Conservation (phyloP, 2,888 invertebrate genomes). For the Platycnemis pennipes region DNA sequence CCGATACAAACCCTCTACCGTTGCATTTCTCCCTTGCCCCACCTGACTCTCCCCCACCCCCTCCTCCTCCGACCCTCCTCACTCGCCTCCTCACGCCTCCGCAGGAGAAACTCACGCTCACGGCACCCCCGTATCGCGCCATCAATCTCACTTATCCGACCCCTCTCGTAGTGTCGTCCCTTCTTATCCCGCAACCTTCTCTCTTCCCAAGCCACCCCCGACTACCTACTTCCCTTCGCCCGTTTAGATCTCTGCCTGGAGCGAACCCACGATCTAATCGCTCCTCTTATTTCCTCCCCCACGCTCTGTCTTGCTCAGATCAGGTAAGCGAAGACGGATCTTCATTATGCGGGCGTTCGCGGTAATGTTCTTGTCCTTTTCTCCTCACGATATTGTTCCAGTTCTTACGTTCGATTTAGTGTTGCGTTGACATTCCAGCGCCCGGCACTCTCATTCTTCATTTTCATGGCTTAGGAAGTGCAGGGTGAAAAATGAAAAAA, state of each 20-base stretch:
- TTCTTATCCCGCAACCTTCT: not conserved
- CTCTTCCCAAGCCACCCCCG: not conserved
- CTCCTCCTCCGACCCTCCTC: not conserved
- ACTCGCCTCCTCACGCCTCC: not conserved
- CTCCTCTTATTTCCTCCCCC: not conserved
- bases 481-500: no score
- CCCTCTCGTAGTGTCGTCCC: not conserved
- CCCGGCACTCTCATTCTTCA: no score
- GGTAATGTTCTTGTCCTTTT: no score
- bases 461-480: no score
- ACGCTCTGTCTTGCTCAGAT: no score
- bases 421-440: no score
- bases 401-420: no score
- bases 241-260: not conserved
- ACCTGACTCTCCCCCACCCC: not conserved
- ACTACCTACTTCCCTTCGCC: not conserved
- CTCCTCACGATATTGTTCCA: no score
- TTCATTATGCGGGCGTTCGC: no score
- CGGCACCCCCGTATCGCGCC: not conserved
- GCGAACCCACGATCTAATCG: not conserved
- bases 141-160: slow-evolving; percentile 11
- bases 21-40: not conserved
- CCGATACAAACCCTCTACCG: not conserved
- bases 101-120: not conserved
- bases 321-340: no score